Percentiles rank a stretch among this genome's conserved stretches.
Conservation (phyloP, 1,140 invertebrate species). For the Nebria ingens region DNA sequence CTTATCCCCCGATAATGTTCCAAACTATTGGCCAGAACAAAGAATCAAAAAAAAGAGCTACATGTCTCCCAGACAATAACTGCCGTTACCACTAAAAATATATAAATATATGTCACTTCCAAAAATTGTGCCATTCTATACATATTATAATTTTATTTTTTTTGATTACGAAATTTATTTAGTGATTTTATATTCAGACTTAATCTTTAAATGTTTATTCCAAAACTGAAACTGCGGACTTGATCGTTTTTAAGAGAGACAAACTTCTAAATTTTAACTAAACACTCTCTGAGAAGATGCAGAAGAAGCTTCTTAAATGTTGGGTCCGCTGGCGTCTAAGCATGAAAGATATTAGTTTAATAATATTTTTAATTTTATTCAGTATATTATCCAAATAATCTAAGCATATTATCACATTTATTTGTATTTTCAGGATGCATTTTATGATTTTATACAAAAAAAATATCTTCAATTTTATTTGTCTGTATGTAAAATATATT, state of each 20-base stretch:
- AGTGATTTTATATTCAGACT: neutral
- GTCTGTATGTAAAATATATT: conserved; percentile 9
- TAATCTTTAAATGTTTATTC: too few species aligned
- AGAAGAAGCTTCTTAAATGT: too few species aligned
- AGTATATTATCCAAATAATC: neutral
- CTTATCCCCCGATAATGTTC: too few species aligned
- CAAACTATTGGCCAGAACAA: neutral
- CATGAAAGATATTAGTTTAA: conserved; percentile 5
- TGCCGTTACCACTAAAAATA: neutral
- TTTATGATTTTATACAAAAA: conserved; percentile 9
- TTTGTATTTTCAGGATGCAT: conserved; percentile 5
- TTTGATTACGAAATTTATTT: neutral
- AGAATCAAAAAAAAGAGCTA: conserved; percentile 2
- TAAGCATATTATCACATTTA: neutral
- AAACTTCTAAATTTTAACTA: too few species aligned
- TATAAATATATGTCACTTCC: conserved; percentile 6
- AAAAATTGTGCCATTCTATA: too few species aligned
- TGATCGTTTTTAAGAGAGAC: too few species aligned
- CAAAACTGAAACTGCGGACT: too few species aligned
- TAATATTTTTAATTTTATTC: neutral
- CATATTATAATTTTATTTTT: too few species aligned
- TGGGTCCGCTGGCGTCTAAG: too few species aligned
- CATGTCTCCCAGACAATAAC: conserved; percentile 7
- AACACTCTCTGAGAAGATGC: too few species aligned
- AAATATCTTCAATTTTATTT: neutral